Evolutionary conservation across 1,140 invertebrate genomes (phyloP).

Genomic region (Halictus rubicundus): DNA sequence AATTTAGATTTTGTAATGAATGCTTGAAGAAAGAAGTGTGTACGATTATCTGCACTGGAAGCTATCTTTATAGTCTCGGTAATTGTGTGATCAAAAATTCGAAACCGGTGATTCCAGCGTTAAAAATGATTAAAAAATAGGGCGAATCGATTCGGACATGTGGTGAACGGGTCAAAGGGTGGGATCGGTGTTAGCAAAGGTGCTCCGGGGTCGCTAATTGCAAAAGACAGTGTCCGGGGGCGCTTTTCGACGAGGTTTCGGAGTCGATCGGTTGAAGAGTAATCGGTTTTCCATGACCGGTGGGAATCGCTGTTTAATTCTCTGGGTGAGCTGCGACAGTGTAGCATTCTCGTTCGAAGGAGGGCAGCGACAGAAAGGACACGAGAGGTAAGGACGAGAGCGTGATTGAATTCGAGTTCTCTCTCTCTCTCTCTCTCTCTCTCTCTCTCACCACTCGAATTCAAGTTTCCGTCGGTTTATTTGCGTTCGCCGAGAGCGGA

Average conservation of each 20-base stretch:
- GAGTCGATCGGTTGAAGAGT: not conserved
- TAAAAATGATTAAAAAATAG: too few species aligned
- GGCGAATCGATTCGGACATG: not conserved
- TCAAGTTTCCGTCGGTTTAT: slow-evolving; percentile 26
- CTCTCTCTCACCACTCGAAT: slow-evolving; percentile 34
- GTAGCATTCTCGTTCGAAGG: too few species aligned
- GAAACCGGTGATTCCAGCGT: too few species aligned
- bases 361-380: not conserved
- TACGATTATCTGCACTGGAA: too few species aligned
- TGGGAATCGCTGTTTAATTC: slow-evolving; percentile 6
- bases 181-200: too few species aligned
- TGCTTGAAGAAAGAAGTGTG: too few species aligned
- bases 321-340: not conserved
- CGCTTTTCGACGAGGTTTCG: not conserved
- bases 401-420: slow-evolving; percentile 39
- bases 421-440: too few species aligned
- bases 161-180: not conserved
- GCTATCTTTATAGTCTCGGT: too few species aligned
- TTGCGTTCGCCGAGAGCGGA: slow-evolving; percentile 16
- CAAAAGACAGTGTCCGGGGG: too few species aligned
- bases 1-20: too few species aligned
- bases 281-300: slow-evolving; percentile 24
- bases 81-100: too few species aligned
- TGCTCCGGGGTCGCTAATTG: too few species aligned
- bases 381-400: not conserved